Evolutionary conservation across 2,797 vertebrate genomes (phyloP), one percentile per base, ranked within the genome.

Genomic region (Ispidina picta): DNA sequence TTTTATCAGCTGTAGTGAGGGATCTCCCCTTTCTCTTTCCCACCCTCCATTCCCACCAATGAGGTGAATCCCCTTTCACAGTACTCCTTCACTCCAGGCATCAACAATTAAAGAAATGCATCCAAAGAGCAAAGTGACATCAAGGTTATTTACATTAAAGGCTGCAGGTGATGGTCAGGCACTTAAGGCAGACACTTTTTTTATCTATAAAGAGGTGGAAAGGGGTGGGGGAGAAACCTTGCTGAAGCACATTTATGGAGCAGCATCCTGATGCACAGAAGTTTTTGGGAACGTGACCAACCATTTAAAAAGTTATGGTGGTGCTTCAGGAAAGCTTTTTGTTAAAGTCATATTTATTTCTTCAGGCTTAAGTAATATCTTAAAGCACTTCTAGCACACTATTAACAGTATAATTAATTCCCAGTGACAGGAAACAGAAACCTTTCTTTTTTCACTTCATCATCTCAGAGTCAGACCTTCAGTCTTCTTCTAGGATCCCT

Each of bases 351-450:
- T 73, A 83, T 91, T 90, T 91, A 90, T 95, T 95, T 96, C 74
- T 84, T 44, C 12, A 74, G 58, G 78, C 65, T 94, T 74, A 80
- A 93, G 76, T 62, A 91, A 90, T 91, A 89, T 85, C 25, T 8
- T 84, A 39, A 84, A 95, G 48, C 37, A 58, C 77, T 88, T 48
- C 92, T 88, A 92, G 60, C 87, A 94, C 87, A 48, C 75, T 94
- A 91, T 95, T 95, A 95, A 88, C 93, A 93, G 91, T 18, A 13
- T 79, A 96, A 95, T 95, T 96, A 95, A 94, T 93, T 93, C 68
- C 82, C 83, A 91, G 86, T 58, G 79, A 81, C 83, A 84, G 91
- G 91, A 95, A 95, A 79, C 83, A 92, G 90, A 91, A 86, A 90
- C 68, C 31, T 91, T 94, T 93, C 74, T 90, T 76, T 84, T 84